Base-by-base conservation (phyloP, 2,888 invertebrate genomes). In the Zelleria hepariella region DNA sequence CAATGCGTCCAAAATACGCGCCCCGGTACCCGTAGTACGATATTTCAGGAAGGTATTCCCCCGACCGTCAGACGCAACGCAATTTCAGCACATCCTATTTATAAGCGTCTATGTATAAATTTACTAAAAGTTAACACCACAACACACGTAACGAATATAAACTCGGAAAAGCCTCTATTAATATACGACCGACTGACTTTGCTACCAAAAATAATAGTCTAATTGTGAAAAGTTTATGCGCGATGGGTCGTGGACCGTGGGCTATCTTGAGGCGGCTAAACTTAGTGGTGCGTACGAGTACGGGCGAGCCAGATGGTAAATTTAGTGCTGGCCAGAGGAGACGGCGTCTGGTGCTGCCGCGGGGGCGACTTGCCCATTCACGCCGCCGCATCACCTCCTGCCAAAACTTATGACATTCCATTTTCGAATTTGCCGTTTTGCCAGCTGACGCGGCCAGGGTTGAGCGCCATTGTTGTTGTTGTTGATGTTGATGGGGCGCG, bases 191-290 rank as follows among this genome's bases (percentile, higher is more conserved):
- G 89, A 88, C 89, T 87, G 89, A 88, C 89, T 87, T 88, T 84
- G 88, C 88, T 88, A 89, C 89, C 89, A 87, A 89, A 89, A 89
- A 89, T 89, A 89, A 89, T 89, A 88, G 89, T 89, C 89, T 89
- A 89, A 89, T 89, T 89, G 87, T 87, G 89, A 89, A 87, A 88
- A 88, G 88, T 88, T 88, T 87, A 87, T 88, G 86, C 86, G 86
- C 83, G 89, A 87, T 87, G 88, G 88, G 84, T 87, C 87, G 88
- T 85, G 88, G 88, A 88, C 86, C 87, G 86, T 77, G 78, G 78
- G 87, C 89, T 89, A 89, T 89, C 89, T 89, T 86, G 87, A 86
- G 86, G 87, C 85, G 83, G 88, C 89, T 89, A 89, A 84, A 89
- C 89, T 89, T 89, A 89, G 88, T 87, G 88, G 89, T 86, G 86